Base-by-base conservation (phyloP, 2,113 vertebrate genomes). In the Mandrillus leucophaeus region DNA sequence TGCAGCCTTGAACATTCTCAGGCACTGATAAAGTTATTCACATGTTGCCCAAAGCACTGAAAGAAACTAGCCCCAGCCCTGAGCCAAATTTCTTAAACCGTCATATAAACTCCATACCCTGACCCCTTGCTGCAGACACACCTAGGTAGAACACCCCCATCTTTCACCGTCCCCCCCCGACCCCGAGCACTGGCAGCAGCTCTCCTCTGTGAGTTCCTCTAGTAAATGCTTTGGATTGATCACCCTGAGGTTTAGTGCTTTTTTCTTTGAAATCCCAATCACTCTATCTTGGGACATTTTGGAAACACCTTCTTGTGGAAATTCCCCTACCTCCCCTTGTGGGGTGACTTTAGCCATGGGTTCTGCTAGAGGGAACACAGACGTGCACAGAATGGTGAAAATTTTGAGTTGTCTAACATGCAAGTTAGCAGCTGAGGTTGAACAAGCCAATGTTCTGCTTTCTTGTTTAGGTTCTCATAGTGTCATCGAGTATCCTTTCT, bases 101-200 rank as follows among this genome's bases (percentile, higher is more conserved):
- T 18, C 17, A 66, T 20, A 35, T 35, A 72, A 20, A 17, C 1
- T 0, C 50, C 48, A 43, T 11, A 16, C n/a, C 40, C 64, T 22
- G 16, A 17, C 27, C 3, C n/a, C 8, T 17, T 10, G 17, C 50
- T 72, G 25, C 64, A 72, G 50, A n/a, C 79, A 43, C 5, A 20
- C 38, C 12, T 43, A 35, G 48, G 48, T 14, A 70, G 48, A 13
- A 55, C 35, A 32, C 32, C 1, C 3, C 17, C n/a, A 32, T 32
- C 45, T 45, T 40, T 92, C 14, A 3, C 8, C 12, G 0, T 7
- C 27, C 16, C 10, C 10, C 9, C 3, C 3, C 12, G 8, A 6
- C 6, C 17, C 50, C 3, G 2, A 17, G 9, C 10, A 50, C 17
- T 10, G 2, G 8, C 40, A 5, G 18, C 6, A 48, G 32, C 52